Evolutionary conservation across 2,888 invertebrate genomes (phyloP), one percentile per base, ranked within the genome.

Genomic region (Epinotia demarniana): DNA sequence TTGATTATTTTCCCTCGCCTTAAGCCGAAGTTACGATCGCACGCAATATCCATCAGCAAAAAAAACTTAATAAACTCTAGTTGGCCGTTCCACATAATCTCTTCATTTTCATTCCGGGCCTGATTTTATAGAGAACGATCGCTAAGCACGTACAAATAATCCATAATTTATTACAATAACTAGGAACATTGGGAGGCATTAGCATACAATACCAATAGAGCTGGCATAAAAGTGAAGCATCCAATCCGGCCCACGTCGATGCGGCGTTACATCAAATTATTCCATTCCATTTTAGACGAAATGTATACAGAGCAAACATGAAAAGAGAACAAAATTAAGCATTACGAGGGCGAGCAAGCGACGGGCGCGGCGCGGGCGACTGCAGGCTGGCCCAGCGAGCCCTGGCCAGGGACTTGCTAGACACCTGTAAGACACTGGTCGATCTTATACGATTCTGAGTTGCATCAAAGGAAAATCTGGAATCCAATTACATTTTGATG

Each of bases 271-370:
- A 86, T 88, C 88, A 89, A 91, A 91, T 92, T 90, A 91, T 92
- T 91, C 91, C 89, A 89, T 90, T 89, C 88, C 90, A 89, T 91
- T 92, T 91, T 92, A 92, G 90, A 90, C 90, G 90, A 89, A 91
- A 92, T 91, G 89, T 92, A 90, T 91, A 92, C 92, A 90, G 91
- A 92, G 89, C 90, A 91, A 93, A 92, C 92, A 92, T 92, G 92
- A 91, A 92, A 92, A 92, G 91, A 91, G 92, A 92, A 90, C 90
- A 89, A 92, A 92, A 92, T 92, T 91, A 92, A 90, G 90, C 89
- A 88, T 90, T 88, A 89, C 82, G 80, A 79, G 64, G 79, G 77
- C 77, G 77, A 78, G 74, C 80, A 77, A 86, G 84, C 0, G 69
- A 84, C 13, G 66, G 46, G 72, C 71, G 71, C 18, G 55, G 72